Evolutionary conservation across 2,113 vertebrate species (phyloP).

Genomic region (Hassar affinis): DNA sequence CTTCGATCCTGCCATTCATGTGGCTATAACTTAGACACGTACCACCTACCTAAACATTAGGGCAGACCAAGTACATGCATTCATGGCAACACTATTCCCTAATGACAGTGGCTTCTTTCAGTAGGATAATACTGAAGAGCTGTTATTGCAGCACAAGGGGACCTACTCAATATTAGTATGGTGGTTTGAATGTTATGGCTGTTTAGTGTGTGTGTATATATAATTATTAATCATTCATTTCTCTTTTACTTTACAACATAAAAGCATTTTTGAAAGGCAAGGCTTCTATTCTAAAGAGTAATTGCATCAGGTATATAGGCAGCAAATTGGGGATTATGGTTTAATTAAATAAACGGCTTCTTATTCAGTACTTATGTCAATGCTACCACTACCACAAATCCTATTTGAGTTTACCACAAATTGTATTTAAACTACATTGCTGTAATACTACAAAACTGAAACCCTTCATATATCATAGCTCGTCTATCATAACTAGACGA

Average conservation of each 20-base stretch:
- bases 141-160: too few relatives aligned
- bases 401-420: neutral
- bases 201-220: too few relatives aligned
- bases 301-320: neutral
- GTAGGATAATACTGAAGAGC: too few relatives aligned
- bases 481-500: neutral
- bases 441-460: neutral
- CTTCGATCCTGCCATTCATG: too few relatives aligned
- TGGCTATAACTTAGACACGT: too few relatives aligned
- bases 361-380: neutral
- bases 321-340: neutral
- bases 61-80: too few relatives aligned
- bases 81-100: too few relatives aligned
- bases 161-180: too few relatives aligned
- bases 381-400: neutral
- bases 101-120: too few relatives aligned
- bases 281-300: neutral
- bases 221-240: too few relatives aligned
- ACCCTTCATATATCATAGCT: neutral
- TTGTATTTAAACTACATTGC: neutral
- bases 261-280: neutral
- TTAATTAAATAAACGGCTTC: neutral
- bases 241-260: neutral
- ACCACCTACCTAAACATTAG: too few relatives aligned
- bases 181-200: too few relatives aligned